Evolutionary conservation across 2,888 invertebrate genomes (phyloP), one percentile per base, ranked within the genome.

Genomic region (Sesamia inferens): DNA sequence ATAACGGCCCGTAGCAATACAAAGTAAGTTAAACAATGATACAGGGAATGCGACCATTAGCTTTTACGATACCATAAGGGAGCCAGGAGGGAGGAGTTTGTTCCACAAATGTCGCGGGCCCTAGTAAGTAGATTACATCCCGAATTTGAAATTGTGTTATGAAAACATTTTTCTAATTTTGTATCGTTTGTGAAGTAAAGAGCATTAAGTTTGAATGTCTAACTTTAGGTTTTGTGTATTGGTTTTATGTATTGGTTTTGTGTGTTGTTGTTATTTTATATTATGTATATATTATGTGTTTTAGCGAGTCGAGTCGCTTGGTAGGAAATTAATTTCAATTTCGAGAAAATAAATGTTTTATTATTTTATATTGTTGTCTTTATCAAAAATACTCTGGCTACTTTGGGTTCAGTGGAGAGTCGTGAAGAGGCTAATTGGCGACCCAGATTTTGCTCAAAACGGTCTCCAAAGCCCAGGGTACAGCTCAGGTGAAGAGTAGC

Each of bases 51-150:
- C 76, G 79, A 73, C 88, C 89, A 87, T 93, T 90, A 91, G 87
- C 89, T 92, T 93, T 93, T 92, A 93, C 89, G 84, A 82, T 87
- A 87, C 89, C 88, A 89, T 89, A 87, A 90, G 87, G 85, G 82
- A 83, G 82, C 87, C 85, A 88, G 84, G 82, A 88, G 84, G 82
- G 79, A 83, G 78, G 82, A 82, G 81, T 83, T 80, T 78, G 82
- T 62, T 79, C 63, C 76, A 83, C 86, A 88, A 88, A 88, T 86
- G 87, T 81, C 85, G 86, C 74, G 82, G 79, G 74, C 78, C 55
- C 82, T 80, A 87, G 85, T 88, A 81, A 85, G 77, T 85, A 82
- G 83, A 84, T 78, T 76, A 79, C 67, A 42, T 57, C 39, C 58
- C 59, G 71, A 83, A 75, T 85, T 79, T 75, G 61, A 75, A 85